These are phyloP conservation scores for Hippopotamus amphibius DNA, from an alignment of 2,113 vertebrate species.

Conservation along the genomic window DNA sequence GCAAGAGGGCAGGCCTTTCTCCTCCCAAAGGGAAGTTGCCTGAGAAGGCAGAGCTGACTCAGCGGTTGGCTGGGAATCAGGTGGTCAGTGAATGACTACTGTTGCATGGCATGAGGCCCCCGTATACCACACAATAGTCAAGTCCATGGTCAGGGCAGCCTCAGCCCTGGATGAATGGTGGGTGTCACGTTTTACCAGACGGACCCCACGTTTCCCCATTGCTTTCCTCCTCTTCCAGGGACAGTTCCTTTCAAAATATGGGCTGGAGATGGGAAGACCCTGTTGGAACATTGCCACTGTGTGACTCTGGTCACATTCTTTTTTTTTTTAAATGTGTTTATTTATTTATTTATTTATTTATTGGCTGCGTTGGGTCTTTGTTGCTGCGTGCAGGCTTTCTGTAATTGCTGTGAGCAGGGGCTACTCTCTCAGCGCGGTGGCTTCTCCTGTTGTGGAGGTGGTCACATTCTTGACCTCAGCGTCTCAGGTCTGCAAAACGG, in stretches of 20 bases:
- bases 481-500: background rate
- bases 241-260: background rate
- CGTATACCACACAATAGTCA: background rate
- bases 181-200: background rate
- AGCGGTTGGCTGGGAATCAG: background rate
- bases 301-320: background rate
- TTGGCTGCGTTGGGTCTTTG: no score
- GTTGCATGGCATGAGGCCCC: background rate
- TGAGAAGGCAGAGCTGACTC: background rate
- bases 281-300: background rate
- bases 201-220: background rate
- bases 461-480: background rate
- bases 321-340: no score
- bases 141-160: background rate
- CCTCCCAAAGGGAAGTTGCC: background rate
- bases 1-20: no score
- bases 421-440: no score
- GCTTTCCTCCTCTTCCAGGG: background rate
- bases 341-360: no score
- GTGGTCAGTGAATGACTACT: background rate
- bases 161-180: rapidly evolving
- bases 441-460: background rate
- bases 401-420: no score
- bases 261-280: background rate
- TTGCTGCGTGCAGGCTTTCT: no score